Percentiles rank a stretch among this genome's conserved stretches.
These are phyloP conservation scores for Phyllotreta striolata DNA, from an alignment of 2,888 invertebrate species.

Conservation along the genomic window DNA sequence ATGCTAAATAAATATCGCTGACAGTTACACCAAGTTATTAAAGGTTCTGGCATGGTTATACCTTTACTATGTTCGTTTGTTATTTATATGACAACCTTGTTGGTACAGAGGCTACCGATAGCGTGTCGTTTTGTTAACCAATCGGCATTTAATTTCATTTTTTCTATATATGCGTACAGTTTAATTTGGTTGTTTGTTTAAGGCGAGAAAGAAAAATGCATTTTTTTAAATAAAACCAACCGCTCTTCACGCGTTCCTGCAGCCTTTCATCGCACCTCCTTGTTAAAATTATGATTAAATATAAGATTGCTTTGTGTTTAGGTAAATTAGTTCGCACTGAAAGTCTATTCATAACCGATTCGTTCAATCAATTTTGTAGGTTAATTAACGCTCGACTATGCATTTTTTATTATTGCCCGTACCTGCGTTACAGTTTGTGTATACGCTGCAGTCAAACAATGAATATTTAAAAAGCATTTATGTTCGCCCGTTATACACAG, in stretches of 20 bases:
- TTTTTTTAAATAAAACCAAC: neutral
- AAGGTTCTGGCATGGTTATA: constrained; percentile 53
- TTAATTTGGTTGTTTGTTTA: too few relatives aligned
- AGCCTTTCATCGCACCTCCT: constrained; percentile 5
- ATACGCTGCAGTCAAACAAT: constrained; percentile 12
- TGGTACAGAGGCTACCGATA: constrained; percentile 7
- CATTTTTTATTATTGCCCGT: constrained; percentile 18
- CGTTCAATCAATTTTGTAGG: constrained; percentile 23
- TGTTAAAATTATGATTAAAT: constrained; percentile 18
- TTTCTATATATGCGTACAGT: too few relatives aligned
- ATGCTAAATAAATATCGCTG: constrained; percentile 61
- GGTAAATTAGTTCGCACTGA: constrained; percentile 23
- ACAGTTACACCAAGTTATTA: constrained; percentile 60
- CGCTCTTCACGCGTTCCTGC: neutral
- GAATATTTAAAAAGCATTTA: constrained; percentile 15
- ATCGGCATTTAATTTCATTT: too few relatives aligned
- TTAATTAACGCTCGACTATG: constrained; percentile 18
- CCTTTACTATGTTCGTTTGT: constrained; percentile 52
- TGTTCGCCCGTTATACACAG: constrained; percentile 2
- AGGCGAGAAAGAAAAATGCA: too few relatives aligned
- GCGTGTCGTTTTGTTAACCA: too few relatives aligned
- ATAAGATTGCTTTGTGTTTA: constrained; percentile 21
- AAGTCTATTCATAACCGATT: constrained; percentile 16
- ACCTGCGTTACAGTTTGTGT: constrained; percentile 1
- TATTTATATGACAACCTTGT: constrained; percentile 48